Base-by-base conservation (phyloP, 2,888 invertebrate species). In the Venusia cambrica region DNA sequence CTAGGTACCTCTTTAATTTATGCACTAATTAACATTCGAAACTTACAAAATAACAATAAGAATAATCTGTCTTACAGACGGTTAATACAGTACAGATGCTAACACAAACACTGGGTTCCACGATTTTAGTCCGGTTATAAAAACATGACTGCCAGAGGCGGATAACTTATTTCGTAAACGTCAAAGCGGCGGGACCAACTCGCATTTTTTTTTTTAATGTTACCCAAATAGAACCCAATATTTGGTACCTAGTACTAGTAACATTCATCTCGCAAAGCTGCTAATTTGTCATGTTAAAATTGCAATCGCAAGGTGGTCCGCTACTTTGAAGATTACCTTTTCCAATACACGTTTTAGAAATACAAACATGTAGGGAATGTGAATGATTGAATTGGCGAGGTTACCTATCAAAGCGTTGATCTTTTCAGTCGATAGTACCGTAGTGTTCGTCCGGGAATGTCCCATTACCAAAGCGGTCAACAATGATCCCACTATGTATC, bases 61-160 rank as follows among this genome's bases (percentile, higher is more conserved):
- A 57, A 59, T 21, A 48, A 58, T 61, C 64, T 41, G 71, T 71
- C 75, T 75, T 60, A 59, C 10, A 74, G 74, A 76, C 73, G 56
- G 55, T 59, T 62, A 54, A 61, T 57, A 51, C 52, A 57, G 10
- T 49, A 48, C 58, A 55, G 60, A 32, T 31, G 35, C 35, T 31
- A 20, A 18, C 30, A 30, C 16, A 6, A 62, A 20, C 12, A 11
- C 22, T 27, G n/a, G n/a, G n/a, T n/a, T n/a, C n/a, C 15, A 17
- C 35, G 10, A 7, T 17, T 16, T 14, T 12, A 8, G 12, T 19
- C 19, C 19, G 24, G 45, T 31, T 21, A 24, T 24, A 21, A 18
- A 16, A 38, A 39, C 16, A 29, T 56, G 35, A 49, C 32, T 25
- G 43, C 50, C 42, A 39, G 36, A 47, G 45, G 45, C 48, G 62